Evolutionary conservation across 2,797 vertebrate species (phyloP), one percentile per base, ranked within the genome.

Genomic region (Paguma larvata): DNA sequence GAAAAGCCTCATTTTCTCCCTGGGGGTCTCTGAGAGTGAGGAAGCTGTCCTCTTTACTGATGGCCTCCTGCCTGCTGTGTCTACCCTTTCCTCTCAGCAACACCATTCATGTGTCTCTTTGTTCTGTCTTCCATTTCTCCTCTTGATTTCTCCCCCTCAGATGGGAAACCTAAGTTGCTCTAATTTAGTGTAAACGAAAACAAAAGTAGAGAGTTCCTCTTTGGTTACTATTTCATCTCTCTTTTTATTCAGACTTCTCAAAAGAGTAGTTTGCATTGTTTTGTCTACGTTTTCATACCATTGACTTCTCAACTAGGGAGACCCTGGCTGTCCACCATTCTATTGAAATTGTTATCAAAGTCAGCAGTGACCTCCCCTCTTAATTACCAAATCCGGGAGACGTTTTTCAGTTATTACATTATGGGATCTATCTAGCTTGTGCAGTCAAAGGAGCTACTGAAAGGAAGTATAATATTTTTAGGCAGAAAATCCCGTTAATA

Each of bases 381-480:
- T 88, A 72, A 85, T 96, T 93, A 68, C 80, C 63, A 80, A 85
- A 80, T 75, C 41, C 72, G 79, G 30, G 80, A 7, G 72, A 23
- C 85, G 18, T 84, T 92, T 97, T 96, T 80, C 63, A 68, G 41
- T 96, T 92, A 34, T 80, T 89, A 72, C n/a, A 27, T 92, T 85
- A 41, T 84, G 38, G 46, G 62, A 44, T 11, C 90, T 84, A 14
- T 85, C 44, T 93, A 67, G 46, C 67, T 94, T 87, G 30, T 92
- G 14, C 75, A 89, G 72, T 91, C 30, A 91, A 73, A 95, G 89
- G 90, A 95, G 51, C 46, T 94, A 82, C 41, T 84, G 16, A 93
- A 15, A 96, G 23, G 34, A 83, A 95, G n/a, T 88, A 89, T 18
- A 75, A 41, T 91, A 59, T 46, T 93, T 95, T 67, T 83, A 96